Evolutionary conservation across 2,888 invertebrate genomes (phyloP), one percentile per base, ranked within the genome.

Genomic region (Dolichomitus sp.): DNA sequence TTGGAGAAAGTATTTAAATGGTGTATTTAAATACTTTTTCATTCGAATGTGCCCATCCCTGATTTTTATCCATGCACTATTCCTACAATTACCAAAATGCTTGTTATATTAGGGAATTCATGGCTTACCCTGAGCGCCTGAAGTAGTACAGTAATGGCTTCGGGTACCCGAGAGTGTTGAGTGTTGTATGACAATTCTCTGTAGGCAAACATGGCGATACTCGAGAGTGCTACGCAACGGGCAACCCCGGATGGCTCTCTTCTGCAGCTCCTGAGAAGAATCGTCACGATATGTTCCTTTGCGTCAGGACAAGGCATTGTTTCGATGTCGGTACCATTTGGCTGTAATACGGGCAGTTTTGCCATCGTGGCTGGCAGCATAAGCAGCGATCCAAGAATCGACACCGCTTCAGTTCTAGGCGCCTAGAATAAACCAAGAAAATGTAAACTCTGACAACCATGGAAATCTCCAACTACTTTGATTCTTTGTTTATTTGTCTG

Each of bases 321-420:
- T 14, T 88, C 94, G 82, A 95, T 93, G 80, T 97, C 77, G 59
- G 95, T 94, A 1, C 95, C 95, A 84, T 95, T 95, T 4, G 96
- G 96, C 87, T 97, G 96, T 65, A 97, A 94, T 92, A 96, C 96
- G 1, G 96, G 96, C 61, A 96, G 94, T 88, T 95, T 95, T 90
- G 95, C 95, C 80, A 96, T 95, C 11, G 95, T 95, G 87, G 97
- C 96, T 0, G 98, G 98, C 86, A 98, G 95, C 86, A 98, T 97
- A 54, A 99, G 94, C 74, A 99, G 94, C 0, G 98, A 97, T 0
- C 98, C 98, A 42, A 99, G 94, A 83, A 99, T 96, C 0, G 98
- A 97, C 30, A 98, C 96, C 0, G 99, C 99, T 91, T 99, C 99
- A 11, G 97, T 97, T 80, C 99, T 95, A 0, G 99, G 99, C 81